Evolutionary conservation across 2,113 vertebrate genomes (phyloP), one percentile per base, ranked within the genome.

Genomic region (Microcebus lehilahytsara): DNA sequence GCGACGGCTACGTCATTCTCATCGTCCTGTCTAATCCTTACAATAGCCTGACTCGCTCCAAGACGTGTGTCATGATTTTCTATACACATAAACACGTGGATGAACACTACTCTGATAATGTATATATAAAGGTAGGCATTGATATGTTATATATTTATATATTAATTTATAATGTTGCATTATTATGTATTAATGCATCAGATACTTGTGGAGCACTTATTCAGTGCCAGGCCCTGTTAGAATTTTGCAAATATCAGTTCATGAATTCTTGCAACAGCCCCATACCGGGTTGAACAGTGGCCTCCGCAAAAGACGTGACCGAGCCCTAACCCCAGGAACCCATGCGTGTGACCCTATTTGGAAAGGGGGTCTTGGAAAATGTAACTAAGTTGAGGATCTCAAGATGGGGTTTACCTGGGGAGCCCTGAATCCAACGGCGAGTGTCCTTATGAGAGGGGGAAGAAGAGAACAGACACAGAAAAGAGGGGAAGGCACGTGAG

Each of bases 221-320:
- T 27, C 1, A 19, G 16, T 67, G 19, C 49, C 20, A 42, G 11
- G 6, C 23, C 22, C 72, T 30, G 56, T 42, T 10, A 42, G 66
- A 89, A 72, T 25, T n/a, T 58, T 17, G 25, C 25, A 78, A 42
- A 53, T 32, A n/a, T 30, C 30, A 13, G 71, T 20, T 74, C 84
- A 60, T 49, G 74, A 46, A 71, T 85, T 80, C 40, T 58, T n/a
- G 20, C 6, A 51, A 10, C 3, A 40, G 11, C 25, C 9, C 27
- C 23, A 12, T 2, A 25, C 37, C 2, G 2, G 34, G 6, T 72
- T 23, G 42, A 37, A n/a, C 8, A 25, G 4, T 2, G 49, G 1
- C 64, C 27, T 14, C 6, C 27, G 14, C 0, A 69, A 80, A 88
- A 27, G 37, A 42, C 42, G 2, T 5, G 34, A 19, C 34, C 20